Evolutionary conservation across 2,797 vertebrate genomes (phyloP), one percentile per base, ranked within the genome.

Genomic region (Microctenopoma lineatum): DNA sequence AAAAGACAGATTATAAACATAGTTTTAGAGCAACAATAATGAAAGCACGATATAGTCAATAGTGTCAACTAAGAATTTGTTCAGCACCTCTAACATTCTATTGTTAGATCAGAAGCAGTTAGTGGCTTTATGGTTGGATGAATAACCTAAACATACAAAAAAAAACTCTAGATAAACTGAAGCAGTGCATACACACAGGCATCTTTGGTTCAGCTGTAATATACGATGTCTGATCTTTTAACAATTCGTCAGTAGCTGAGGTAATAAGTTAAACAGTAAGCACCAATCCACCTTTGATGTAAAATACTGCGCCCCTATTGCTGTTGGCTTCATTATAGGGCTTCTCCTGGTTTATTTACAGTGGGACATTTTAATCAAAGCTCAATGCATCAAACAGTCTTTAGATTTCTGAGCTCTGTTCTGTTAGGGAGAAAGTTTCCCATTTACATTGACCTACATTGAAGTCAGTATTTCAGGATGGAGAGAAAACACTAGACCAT

Each of bases 251-350:
- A 59, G 73, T 93, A 85, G 74, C 87, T 92, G 96, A 98, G 97
- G 97, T 98, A 98, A 96, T 96, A 96, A 96, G 94, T 97, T 97
- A 96, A 92, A 90, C 72, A 88, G 81, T 81, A 95, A 98, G 96
- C 97, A 97, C 96, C 96, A 94, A 92, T 89, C 87, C 68, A 90
- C 85, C 89, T 91, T 84, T 70, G 85, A 84, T 59, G 92, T 61
- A 84, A 79, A 77, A 78, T 64, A 63, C 15, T 55, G 59, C 59
- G 55, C 66, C 55, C 66, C 68, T 65, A 74, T 85, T 79, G 76
- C 44, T 76, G 75, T 73, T 71, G 69, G 69, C 69, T 51, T 84
- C 64, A 54, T 72, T 58, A 61, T n/a, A 27, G 66, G 72, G 60
- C 18, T 62, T 83, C 70, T 64, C 26, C 53, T 70, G 62, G 68